Evolutionary conservation across 2,797 vertebrate species (phyloP).

Genomic region (Danionella dracula): DNA sequence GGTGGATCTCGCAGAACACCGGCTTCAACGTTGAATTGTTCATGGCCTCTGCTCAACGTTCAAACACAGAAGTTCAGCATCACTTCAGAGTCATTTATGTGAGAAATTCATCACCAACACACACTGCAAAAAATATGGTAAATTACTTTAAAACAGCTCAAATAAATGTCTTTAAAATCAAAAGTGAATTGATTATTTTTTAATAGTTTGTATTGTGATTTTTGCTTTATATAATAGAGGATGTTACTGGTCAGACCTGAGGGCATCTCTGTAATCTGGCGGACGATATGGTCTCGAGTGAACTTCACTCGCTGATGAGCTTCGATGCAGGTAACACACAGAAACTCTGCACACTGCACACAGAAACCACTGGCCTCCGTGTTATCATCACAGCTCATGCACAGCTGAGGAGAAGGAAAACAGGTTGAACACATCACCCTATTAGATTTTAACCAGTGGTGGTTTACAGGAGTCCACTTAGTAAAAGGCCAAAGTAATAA

Average conservation of each 20-base stretch:
- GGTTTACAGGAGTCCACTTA: too few relatives aligned
- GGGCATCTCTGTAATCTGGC: conserved; percentile 94
- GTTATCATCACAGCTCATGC: conserved; percentile 97
- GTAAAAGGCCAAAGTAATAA: too few relatives aligned
- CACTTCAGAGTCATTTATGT: too few relatives aligned
- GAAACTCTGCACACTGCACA: conserved; percentile 94
- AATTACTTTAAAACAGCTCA: too few relatives aligned
- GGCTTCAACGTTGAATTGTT: conserved; percentile 85
- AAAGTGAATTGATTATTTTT: too few relatives aligned
- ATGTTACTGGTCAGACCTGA: conserved; percentile 86
- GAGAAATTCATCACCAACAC: too few relatives aligned
- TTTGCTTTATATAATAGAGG: too few relatives aligned
- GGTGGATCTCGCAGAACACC: conserved; percentile 94
- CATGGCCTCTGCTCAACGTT: conserved; percentile 72
- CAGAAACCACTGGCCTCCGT: conserved; percentile 95
- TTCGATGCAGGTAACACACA: conserved; percentile 93
- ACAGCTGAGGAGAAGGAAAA: conserved; percentile 67
- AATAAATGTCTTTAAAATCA: too few relatives aligned
- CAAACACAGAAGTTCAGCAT: conserved; percentile 30
- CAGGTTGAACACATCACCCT: background rate
- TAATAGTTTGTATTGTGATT: too few relatives aligned
- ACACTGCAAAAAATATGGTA: too few relatives aligned
- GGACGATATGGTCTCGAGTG: conserved; percentile 94
- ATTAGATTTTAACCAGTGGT: too few relatives aligned
- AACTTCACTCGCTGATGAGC: conserved; percentile 98